phyloP scores from a whole-genome alignment of 2,113 vertebrate species.

The Charadrius vociferus region DNA sequence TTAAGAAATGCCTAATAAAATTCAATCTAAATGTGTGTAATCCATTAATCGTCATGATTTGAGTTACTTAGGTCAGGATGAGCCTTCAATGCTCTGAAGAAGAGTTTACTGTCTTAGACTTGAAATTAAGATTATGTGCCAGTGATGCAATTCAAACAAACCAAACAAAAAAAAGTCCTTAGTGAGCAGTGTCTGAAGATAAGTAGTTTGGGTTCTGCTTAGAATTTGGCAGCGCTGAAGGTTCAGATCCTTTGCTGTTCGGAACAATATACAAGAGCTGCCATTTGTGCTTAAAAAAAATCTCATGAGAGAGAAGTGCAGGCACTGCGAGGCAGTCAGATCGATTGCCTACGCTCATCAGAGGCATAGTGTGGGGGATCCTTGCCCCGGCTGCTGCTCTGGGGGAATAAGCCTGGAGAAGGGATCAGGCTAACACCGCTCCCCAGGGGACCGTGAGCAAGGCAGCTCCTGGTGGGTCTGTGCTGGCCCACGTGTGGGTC shows the following conservation, averaged over 20 bases:
- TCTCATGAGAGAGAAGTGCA: not conserved
- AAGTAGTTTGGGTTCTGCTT: constrained; percentile 35
- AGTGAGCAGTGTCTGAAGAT: constrained; percentile 4
- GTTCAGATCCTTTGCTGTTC: not conserved
- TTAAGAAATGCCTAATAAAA: constrained; percentile 29
- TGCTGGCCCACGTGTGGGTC: not conserved
- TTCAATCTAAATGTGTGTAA: not conserved
- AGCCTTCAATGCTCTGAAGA: not conserved
- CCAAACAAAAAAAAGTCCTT: not conserved
- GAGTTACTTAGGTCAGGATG: not conserved
- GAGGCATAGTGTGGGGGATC: not conserved
- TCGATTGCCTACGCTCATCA: not conserved
- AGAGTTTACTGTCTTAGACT: constrained; percentile 14
- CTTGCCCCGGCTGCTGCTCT: not conserved
- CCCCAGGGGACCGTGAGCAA: too few species aligned
- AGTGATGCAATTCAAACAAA: not conserved
- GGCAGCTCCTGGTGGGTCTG: not conserved
- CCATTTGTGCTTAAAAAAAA: constrained; percentile 33
- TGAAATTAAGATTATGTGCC: constrained; percentile 41
- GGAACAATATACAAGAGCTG: constrained; percentile 21
- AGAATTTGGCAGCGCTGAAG: constrained; percentile 47
- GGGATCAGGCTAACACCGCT: not conserved
- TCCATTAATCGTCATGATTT: not conserved
- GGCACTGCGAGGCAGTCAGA: not conserved
- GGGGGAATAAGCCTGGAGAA: not conserved